These are phyloP conservation scores for Diogma glabrata DNA, from an alignment of 2,888 invertebrate genomes.

Conservation along the genomic window DNA sequence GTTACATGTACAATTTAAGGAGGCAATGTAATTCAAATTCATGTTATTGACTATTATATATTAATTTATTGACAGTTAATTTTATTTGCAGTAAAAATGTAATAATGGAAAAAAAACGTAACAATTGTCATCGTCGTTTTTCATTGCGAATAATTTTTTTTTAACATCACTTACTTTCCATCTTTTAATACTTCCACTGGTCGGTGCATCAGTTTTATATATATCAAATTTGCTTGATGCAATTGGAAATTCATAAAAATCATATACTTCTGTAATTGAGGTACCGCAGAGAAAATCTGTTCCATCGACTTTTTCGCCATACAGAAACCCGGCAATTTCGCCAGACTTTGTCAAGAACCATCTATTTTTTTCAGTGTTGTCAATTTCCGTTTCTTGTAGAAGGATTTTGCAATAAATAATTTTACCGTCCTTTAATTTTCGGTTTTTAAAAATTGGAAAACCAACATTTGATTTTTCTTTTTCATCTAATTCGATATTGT, in stretches of 20 bases:
- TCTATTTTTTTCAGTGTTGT: not conserved
- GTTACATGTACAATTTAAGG: too few species aligned
- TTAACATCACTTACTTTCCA: not conserved
- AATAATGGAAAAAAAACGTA: constrained; percentile 5
- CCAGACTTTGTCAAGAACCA: constrained; percentile 2
- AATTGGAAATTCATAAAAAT: constrained; percentile 1
- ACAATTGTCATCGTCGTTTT: constrained; percentile 2
- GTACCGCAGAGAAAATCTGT: not conserved
- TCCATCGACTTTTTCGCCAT: too few species aligned
- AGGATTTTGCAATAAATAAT: constrained; percentile 3
- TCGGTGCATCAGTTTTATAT: not conserved
- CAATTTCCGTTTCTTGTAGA: not conserved
- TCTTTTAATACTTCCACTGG: not conserved
- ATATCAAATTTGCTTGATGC: not conserved
- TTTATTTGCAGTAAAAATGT: constrained; percentile 1
- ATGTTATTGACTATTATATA: too few species aligned
- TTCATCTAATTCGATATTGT: not conserved
- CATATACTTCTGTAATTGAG: not conserved
- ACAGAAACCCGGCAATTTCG: too few species aligned
- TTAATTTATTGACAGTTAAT: not conserved
- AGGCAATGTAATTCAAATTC: too few species aligned
- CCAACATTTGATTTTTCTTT: not conserved
- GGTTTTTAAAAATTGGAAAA: not conserved
- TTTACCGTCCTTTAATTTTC: not conserved
- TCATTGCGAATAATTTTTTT: constrained; percentile 7